Base-by-base conservation (phyloP, 2,888 invertebrate genomes). In the Spilarctia lutea region DNA sequence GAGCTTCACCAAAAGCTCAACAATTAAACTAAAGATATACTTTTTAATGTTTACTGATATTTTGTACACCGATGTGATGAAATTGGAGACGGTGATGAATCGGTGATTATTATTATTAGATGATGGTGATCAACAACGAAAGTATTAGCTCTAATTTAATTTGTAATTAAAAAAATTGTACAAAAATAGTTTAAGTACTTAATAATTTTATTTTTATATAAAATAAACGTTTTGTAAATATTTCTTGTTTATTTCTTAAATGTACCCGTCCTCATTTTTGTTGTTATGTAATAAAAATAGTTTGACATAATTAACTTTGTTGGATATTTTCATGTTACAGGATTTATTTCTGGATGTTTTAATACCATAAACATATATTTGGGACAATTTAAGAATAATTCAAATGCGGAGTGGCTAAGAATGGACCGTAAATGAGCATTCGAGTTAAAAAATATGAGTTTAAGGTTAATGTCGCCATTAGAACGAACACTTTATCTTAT, bases 221-320 rank as follows among this genome's bases (percentile, higher is more conserved):
- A 63, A 91, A 91, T 89, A 92, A 92, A 91, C 84, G 81, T 85
- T 89, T 90, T 94, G 93, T 94, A 94, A 92, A 94, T 94, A 94
- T 89, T 65, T 60, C 83, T 20, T 13, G 4, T 39, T 70, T 56
- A n/a, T 70, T 70, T 70, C 10, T 39, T 11, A 0, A 35, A 3
- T 11, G 39, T 11, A 24, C 52, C 52, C 8, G 2, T 52, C 16
- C 45, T 45, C 3, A 16, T 52, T 52, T 48, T 6, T 8, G 24
- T 20, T 8, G 52, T 24, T 24, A 20, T 3, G 7, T 48, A 18
- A 48, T 2, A 48, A 4, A 48, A 48, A 48, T 18, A 48, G 6
- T 18, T 48, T 4, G 18, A 0, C 0, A 45, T 18, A 45, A 45
- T 18, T 18, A 18, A 45, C 3, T 45, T 45, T 18, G 2, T 45